Base-by-base conservation (phyloP, 2,888 invertebrate species). In the Selenia dentaria region DNA sequence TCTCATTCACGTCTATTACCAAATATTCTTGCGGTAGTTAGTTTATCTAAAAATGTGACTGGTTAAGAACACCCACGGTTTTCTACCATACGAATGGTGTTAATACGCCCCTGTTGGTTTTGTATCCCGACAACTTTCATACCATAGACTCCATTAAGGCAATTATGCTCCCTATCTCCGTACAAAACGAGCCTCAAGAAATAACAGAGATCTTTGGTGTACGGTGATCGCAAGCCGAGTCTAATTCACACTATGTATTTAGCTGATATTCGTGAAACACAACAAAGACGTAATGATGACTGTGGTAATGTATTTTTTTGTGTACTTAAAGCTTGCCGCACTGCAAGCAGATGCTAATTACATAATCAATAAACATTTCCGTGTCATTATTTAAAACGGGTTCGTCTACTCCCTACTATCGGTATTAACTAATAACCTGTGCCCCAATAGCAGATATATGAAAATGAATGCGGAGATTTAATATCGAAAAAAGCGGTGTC, bases 201-300 rank as follows among this genome's bases (percentile, higher is more conserved):
- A 28, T 36, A 35, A 24, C 42, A 46, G 51, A 18, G 16, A 13
- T 12, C 25, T 31, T 46, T 54, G n/a, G 56, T 55, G 58, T 58
- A 5, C 46, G 51, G 56, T 49, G 62, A 61, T 62, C 62, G 71
- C 72, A 68, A 71, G 74, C 69, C 66, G 62, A 74, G 67, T 67
- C 78, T 81, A 88, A 88, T 88, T 88, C 79, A 86, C 87, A 88
- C 87, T 70, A 75, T 71, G 77, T 82, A 70, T 84, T 87, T 87
- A 89, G 84, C 88, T 83, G 79, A 83, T 79, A 74, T 84, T 85
- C 67, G 88, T 84, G 88, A 89, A 89, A 84, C 80, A 78, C 79
- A 76, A 84, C 80, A 72, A 64, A 81, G 79, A 79, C 71, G 76
- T 83, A 85, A 86, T 85, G 78, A 86, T 86, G 80, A 63, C 74